Evolutionary conservation across 2,888 invertebrate genomes (phyloP).

Genomic region (Epirrhoe tristata): DNA sequence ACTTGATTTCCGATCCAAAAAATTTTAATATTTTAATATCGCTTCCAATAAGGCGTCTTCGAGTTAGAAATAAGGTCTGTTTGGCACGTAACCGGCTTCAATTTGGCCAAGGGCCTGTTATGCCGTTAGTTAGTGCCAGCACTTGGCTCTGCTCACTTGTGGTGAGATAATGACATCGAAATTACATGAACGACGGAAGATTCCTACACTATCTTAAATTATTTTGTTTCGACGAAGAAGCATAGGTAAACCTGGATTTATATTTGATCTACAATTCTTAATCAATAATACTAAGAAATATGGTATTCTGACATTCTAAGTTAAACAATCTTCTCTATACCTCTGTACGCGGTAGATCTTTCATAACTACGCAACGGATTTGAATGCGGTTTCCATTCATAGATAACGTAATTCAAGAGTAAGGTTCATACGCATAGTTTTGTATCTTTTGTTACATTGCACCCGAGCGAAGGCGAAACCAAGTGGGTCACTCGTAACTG

Average conservation of each 20-base stretch:
- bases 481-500: too few relatives aligned
- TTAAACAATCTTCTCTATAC: too few relatives aligned
- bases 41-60: constrained; percentile 5
- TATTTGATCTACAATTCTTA: background rate
- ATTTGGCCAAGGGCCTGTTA: constrained; percentile 46
- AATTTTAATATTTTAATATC: constrained; percentile 6
- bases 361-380: too few relatives aligned
- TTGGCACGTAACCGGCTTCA: constrained; percentile 44
- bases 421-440: too few relatives aligned
- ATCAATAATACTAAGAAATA: too few relatives aligned
- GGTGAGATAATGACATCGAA: constrained; percentile 45
- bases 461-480: too few relatives aligned
- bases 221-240: background rate
- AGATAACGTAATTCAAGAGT: too few relatives aligned
- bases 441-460: too few relatives aligned
- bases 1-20: background rate
- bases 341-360: too few relatives aligned
- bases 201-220: background rate
- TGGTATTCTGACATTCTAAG: too few relatives aligned
- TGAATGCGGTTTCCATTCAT: too few relatives aligned
- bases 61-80: constrained; percentile 39
- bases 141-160: constrained; percentile 42
- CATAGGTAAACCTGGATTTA: background rate
- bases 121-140: constrained; percentile 43
- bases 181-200: constrained; percentile 26